Conservation (phyloP, 2,888 invertebrate species). For the Alentia gelatinosa region DNA sequence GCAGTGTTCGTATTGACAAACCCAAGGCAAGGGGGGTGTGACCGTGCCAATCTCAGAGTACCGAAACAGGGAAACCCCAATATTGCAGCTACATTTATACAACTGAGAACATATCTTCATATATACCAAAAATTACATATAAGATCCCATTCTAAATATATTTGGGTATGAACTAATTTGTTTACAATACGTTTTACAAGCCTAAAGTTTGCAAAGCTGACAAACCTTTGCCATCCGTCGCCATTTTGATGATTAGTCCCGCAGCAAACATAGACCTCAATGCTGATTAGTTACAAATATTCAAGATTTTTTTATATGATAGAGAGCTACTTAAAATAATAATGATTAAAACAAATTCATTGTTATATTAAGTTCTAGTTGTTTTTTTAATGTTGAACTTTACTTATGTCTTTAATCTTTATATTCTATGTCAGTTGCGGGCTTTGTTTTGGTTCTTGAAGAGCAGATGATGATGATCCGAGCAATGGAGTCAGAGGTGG, state of each 20-base stretch:
- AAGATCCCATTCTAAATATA: too few relatives aligned
- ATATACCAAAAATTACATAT: too few relatives aligned
- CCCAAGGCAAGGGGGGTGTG: too few relatives aligned
- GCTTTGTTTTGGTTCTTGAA: constrained; percentile 23
- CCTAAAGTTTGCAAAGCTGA: not conserved
- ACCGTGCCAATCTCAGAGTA: too few relatives aligned
- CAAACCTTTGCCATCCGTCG: constrained; percentile 18
- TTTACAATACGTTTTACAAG: too few relatives aligned
- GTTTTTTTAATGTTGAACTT: not conserved
- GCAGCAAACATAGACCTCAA: not conserved
- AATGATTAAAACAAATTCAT: not conserved
- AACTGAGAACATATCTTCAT: too few relatives aligned
- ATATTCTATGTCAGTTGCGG: not conserved
- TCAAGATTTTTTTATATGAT: not conserved
- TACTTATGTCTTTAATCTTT: not conserved
- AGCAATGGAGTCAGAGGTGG: constrained; percentile 30
- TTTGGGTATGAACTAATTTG: too few relatives aligned
- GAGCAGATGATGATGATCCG: not conserved
- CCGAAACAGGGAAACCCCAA: too few relatives aligned
- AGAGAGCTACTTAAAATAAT: not conserved
- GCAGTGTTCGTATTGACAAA: too few relatives aligned
- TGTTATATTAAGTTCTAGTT: not conserved
- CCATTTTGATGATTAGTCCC: not conserved
- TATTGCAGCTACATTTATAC: too few relatives aligned
- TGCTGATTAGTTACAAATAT: not conserved